These are phyloP conservation scores for Camponotus vicinus DNA, from an alignment of 1,140 invertebrate species.

Conservation along the genomic window DNA sequence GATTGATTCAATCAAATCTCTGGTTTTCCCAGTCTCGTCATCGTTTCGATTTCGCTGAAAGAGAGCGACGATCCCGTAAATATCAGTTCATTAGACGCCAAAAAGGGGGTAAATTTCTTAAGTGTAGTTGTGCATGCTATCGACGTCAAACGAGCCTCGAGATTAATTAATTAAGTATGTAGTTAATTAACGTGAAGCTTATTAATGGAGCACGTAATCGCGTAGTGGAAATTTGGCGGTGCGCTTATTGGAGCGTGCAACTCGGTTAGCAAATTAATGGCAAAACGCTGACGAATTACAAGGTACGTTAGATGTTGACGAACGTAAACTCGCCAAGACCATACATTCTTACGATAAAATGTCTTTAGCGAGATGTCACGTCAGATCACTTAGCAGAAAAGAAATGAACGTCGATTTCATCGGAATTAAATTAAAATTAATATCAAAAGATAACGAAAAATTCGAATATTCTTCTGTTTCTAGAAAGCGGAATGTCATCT, in stretches of 20 bases:
- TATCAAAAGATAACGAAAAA: background rate
- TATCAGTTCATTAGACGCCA: background rate
- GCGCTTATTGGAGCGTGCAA: conserved; percentile 46
- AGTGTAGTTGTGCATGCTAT: conserved; percentile 47
- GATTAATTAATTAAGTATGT: conserved; percentile 60
- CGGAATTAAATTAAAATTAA: background rate
- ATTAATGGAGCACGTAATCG: conserved; percentile 57
- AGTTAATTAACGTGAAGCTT: conserved; percentile 55
- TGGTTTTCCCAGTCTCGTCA: background rate
- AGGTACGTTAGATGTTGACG: conserved; percentile 23
- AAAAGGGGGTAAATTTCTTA: conserved; percentile 48
- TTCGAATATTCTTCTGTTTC: background rate
- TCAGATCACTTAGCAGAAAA: background rate
- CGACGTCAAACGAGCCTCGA: conserved; percentile 50
- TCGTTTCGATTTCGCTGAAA: background rate
- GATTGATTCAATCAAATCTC: background rate
- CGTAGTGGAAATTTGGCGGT: conserved; percentile 41
- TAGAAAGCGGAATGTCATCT: background rate
- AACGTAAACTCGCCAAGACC: conserved; percentile 17
- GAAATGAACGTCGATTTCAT: too few species aligned
- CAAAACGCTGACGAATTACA: conserved; percentile 57
- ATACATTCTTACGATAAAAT: conserved; percentile 20
- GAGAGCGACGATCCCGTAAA: conserved; percentile 3
- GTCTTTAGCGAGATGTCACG: background rate
- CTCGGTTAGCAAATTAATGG: conserved; percentile 55